These are phyloP conservation scores for Drosophila falleni DNA, from an alignment of 2,888 invertebrate species.

Conservation along the genomic window DNA sequence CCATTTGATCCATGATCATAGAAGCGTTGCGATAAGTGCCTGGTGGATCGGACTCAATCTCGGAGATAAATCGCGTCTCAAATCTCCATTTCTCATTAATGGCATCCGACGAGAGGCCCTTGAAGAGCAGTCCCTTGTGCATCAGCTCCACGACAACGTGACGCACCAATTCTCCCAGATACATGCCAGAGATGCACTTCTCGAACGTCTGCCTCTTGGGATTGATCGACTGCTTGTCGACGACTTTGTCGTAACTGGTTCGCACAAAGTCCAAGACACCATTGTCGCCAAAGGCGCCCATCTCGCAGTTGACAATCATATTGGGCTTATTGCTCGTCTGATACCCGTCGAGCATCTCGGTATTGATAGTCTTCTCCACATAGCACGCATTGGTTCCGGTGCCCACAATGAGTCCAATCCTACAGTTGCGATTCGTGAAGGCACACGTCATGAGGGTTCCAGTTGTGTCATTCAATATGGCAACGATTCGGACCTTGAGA, in stretches of 20 bases:
- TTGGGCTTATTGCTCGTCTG: slow-evolving; percentile 46
- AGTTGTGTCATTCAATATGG: slow-evolving; percentile 96
- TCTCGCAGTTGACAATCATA: slow-evolving; percentile 96
- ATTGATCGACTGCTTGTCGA: slow-evolving; percentile 93
- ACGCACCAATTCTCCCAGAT: slow-evolving; percentile 97
- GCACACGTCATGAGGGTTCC: slow-evolving; percentile 97
- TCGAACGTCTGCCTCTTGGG: slow-evolving; percentile 93
- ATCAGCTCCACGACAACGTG: slow-evolving; percentile 92
- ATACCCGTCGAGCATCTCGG: slow-evolving; percentile 90
- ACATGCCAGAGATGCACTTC: slow-evolving; percentile 95
- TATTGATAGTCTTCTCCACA: slow-evolving; percentile 91
- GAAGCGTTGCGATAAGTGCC: slow-evolving; percentile 91
- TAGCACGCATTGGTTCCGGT: slow-evolving; percentile 98
- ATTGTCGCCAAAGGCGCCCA: slow-evolving; percentile 98
- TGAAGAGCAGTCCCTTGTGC: slow-evolving; percentile 87
- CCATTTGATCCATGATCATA: slow-evolving; percentile 92
- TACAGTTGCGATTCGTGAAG: slow-evolving; percentile 90
- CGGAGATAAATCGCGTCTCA: slow-evolving; percentile 97
- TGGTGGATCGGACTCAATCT: slow-evolving; percentile 94
- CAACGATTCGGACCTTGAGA: slow-evolving; percentile 92
- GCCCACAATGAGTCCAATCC: slow-evolving; percentile 90
- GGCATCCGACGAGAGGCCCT: slow-evolving; percentile 31
- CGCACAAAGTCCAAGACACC: slow-evolving; percentile 93
- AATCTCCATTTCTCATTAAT: slow-evolving; percentile 87
- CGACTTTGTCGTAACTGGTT: slow-evolving; percentile 91